Base-by-base conservation (phyloP, 2,797 vertebrate genomes). In the Sylvia borin region DNA sequence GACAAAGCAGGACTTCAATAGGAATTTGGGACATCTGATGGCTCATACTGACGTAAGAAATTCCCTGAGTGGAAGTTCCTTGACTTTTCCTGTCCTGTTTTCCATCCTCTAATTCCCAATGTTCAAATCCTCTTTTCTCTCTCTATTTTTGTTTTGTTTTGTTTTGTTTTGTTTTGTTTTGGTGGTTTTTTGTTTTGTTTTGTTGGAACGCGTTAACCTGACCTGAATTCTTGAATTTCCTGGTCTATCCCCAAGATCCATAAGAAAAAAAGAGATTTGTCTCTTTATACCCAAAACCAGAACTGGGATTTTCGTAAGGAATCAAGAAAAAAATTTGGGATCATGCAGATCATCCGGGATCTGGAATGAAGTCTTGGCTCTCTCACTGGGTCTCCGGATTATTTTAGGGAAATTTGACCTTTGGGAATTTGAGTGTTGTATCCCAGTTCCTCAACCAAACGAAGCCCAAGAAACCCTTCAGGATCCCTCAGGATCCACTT, bases 321-420 rank as follows among this genome's bases (percentile, higher is more conserved):
- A 27, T 54, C 9, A 25, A 51, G 72, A 22, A 40, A 77, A 4
- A 47, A 10, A 25, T 8, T 0, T 38, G 7, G 6, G 11, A n/a
- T 27, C 13, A 11, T 34, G 21, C 3, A 32, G 17, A n/a, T 53
- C 11, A 25, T 62, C 36, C 77, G 48, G 54, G 51, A 47, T 27
- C 21, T 34, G 58, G 16, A 31, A n/a, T 76, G 51, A 21, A 21
- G 17, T 45, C 4, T 10, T 62, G 84, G 8, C 12, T 62, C 24
- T 90, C 13, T 31, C 36, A 24, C 14, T 13, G 20, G 2, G 1
- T 58, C 1, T 40, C 18, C 3, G 0, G 6, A 17, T 65, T n/a
- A 31, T 60, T n/a, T 76, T 65, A n/a, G 20, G 40, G 25, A 76
- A 71, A 4, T 3, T 32, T 0, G 3, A 2, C 16, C 24, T 36